Percentiles rank a stretch among this genome's conserved stretches.
phyloP scores from a whole-genome alignment of 2,888 invertebrate genomes.

The Cataglyphis altisquamis region DNA sequence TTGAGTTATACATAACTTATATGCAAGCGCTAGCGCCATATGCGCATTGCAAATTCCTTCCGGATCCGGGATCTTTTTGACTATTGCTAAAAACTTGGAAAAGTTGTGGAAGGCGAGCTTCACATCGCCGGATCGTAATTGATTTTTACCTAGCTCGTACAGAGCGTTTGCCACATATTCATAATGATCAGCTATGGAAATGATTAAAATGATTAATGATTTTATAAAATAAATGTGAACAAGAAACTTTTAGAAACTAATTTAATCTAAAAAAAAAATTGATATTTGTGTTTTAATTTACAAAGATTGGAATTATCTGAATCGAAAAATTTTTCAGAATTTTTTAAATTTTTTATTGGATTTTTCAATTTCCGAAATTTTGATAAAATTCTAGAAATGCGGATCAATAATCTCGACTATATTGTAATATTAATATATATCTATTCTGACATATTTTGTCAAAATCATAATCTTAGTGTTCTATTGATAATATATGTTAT shows the following conservation, averaged over 20 bases:
- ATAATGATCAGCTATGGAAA: constrained; percentile 68
- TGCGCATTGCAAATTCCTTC: constrained; percentile 78
- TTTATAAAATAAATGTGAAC: not conserved
- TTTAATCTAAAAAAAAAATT: not conserved
- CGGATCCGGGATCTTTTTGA: constrained; percentile 73
- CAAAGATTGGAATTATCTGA: not conserved
- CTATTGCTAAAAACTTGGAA: constrained; percentile 73
- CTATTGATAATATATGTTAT: not conserved
- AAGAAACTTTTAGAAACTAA: not conserved
- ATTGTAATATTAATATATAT: not conserved
- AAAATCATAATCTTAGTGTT: not conserved
- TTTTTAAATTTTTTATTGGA: not conserved
- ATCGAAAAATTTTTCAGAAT: not conserved
- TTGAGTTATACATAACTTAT: constrained; percentile 72
- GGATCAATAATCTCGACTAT: not conserved
- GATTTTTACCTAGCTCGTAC: constrained; percentile 75
- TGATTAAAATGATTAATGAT: not conserved
- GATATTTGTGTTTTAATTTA: not conserved
- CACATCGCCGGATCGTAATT: constrained; percentile 66
- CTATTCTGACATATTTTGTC: no score
- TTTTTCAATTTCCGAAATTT: not conserved
- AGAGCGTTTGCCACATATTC: constrained; percentile 73
- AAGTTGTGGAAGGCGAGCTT: constrained; percentile 74
- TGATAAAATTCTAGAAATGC: not conserved
- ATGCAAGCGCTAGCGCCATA: constrained; percentile 75